Percentiles rank a stretch among this genome's conserved stretches.
phyloP scores from a whole-genome alignment of 2,888 invertebrate species.

The Bhutanitis thaidina region DNA sequence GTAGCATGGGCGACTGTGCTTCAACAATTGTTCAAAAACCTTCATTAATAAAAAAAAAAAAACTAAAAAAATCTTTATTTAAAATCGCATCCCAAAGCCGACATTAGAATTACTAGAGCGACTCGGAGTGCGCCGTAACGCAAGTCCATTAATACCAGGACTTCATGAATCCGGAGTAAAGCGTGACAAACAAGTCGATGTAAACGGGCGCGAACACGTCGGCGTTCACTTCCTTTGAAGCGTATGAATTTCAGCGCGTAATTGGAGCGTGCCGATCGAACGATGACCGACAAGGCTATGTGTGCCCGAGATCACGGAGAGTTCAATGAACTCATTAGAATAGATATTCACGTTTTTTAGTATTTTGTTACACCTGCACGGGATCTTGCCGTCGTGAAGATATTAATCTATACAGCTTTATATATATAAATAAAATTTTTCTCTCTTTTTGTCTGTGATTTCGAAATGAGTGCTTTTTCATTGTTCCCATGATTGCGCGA shows the following conservation, averaged over 20 bases:
- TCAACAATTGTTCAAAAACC: no score
- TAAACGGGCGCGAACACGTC: neutral
- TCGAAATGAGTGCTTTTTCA: no score
- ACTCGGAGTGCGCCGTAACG: neutral
- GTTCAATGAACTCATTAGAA: constrained; percentile 1
- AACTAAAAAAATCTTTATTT: no score
- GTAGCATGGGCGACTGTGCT: no score
- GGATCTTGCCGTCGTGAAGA: neutral
- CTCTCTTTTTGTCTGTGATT: no score
- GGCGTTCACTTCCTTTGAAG: constrained; percentile 8
- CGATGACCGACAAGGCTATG: neutral
- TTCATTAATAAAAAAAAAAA: no score
- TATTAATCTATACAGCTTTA: no score
- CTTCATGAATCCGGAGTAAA: neutral
- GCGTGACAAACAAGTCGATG: constrained; percentile 1
- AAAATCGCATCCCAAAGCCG: neutral
- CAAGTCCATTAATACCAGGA: neutral
- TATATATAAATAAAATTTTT: no score
- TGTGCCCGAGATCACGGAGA: neutral
- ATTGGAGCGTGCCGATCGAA: neutral
- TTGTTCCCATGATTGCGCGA: no score
- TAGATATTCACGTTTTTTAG: neutral
- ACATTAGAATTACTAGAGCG: neutral
- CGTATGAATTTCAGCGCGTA: constrained; percentile 1
- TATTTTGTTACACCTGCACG: neutral